Evolutionary conservation across 2,797 vertebrate species (phyloP), one percentile per base, ranked within the genome.

Genomic region (Alouatta caraya): DNA sequence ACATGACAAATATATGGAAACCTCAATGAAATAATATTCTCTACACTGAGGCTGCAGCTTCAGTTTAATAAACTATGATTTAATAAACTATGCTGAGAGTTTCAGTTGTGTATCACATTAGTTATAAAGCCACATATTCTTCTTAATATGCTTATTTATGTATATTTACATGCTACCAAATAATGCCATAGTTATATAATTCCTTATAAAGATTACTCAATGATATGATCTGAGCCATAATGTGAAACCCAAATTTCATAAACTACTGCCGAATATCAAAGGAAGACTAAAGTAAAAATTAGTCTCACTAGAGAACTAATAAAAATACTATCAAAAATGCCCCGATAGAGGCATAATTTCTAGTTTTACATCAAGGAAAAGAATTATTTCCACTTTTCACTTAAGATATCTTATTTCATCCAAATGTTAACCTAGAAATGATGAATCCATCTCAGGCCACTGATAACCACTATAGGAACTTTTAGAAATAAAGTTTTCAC

Each of bases 331-430:
- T n/a, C 48, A 76, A 87, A 82, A 80, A 86, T 82, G 48, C 2
- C 28, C 82, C 92, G 82, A 89, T 15, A 94, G 42, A 92, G 52
- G 37, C 0, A 0, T 0, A 93, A 70, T 84, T 86, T 76, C 85
- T 96, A 95, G 84, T 37, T 93, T 93, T 44, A 96, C 17, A 42
- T 24, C 52, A 94, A 94, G 73, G 46, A 93, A 97, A 97, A 98
- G 30, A 88, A 64, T 83, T 52, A 73, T 33, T 97, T n/a, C 67
- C 72, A 93, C 13, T 95, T 30, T 87, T 78, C 21, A 90, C 75
- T 52, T 88, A 90, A 89, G 14, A 80, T 33, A 82, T 7, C 24
- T 95, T 95, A 92, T 50, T 78, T 91, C 82, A 87, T 15, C 17
- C 95, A 98, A 72, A 96, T 93, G 22, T 93, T 96, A 92, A 97